Conservation (phyloP, 2,797 vertebrate species). For the Sylvilagus floridanus region DNA sequence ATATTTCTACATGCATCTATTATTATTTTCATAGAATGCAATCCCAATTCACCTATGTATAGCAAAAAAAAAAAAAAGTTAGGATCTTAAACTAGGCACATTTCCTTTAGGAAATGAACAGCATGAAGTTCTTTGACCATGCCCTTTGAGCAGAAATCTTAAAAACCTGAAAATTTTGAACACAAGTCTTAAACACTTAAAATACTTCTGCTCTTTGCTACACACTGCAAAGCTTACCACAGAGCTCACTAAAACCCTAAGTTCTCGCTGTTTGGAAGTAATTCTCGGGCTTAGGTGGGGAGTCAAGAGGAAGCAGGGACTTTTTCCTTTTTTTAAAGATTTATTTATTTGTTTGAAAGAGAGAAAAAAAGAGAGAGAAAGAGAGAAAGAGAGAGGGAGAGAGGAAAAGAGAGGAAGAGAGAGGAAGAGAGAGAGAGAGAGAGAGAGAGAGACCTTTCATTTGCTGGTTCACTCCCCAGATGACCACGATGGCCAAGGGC, state of each 20-base stretch:
- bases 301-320: neutral
- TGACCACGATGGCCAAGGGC: too few relatives aligned
- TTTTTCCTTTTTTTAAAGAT: neutral
- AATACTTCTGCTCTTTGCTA: constrained; percentile 32
- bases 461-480: too few relatives aligned
- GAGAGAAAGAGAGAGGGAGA: too few relatives aligned
- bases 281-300: neutral
- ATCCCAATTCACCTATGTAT: neutral
- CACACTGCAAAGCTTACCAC: neutral
- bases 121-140: constrained; percentile 10
- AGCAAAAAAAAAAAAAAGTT: constrained; percentile 32
- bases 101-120: constrained; percentile 30
- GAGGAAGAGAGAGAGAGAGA: too few relatives aligned
- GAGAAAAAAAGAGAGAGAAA: too few relatives aligned
- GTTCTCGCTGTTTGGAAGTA: constrained; percentile 28
- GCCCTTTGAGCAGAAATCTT: neutral
- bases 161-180: too few relatives aligned
- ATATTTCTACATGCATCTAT: constrained; percentile 22
- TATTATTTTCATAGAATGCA: constrained; percentile 47
- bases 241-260: neutral
- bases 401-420: too few relatives aligned
- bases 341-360: too few relatives aligned
- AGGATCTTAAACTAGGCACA: constrained; percentile 30
- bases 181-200: neutral
- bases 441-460: too few relatives aligned